A percentile compares a stretch with the other conserved stretches of the same genome.
phyloP scores from a whole-genome alignment of 2,888 invertebrate genomes.

The Trimorus sp. region DNA sequence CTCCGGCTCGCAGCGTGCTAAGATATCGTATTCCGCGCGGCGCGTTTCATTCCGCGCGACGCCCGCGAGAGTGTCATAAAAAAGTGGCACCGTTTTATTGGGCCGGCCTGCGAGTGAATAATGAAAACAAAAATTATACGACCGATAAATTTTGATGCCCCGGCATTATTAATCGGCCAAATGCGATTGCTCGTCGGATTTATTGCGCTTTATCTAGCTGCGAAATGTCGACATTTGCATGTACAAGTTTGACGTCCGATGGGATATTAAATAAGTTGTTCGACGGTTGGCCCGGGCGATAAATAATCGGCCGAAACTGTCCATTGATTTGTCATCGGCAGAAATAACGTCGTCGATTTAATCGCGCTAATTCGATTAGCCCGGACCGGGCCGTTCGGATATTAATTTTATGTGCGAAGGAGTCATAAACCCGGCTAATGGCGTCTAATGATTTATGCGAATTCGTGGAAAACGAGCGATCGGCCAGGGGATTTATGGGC shows the following conservation, averaged over 20 bases:
- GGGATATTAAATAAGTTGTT: too few relatives aligned
- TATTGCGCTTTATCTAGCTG: too few relatives aligned
- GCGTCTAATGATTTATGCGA: too few relatives aligned
- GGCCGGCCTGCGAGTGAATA: constrained; percentile 36
- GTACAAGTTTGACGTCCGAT: constrained; percentile 22
- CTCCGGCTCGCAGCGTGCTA: constrained; percentile 63
- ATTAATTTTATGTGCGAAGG: constrained; percentile 19
- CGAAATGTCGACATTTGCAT: constrained; percentile 29
- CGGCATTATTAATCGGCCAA: constrained; percentile 28
- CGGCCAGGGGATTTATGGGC: too few relatives aligned
- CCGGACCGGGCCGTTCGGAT: constrained; percentile 12
- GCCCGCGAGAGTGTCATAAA: constrained; percentile 41
- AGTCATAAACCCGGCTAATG: too few relatives aligned
- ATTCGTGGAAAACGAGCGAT: too few relatives aligned
- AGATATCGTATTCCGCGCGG: constrained; percentile 63
- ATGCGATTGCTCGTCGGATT: constrained; percentile 18
- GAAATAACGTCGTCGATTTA: constrained; percentile 19
- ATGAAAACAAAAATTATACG: constrained; percentile 45
- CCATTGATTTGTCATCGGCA: constrained; percentile 9
- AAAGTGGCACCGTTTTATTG: constrained; percentile 46
- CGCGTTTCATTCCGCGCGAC: constrained; percentile 48
- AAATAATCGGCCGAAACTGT: constrained; percentile 20
- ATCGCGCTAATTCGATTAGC: constrained; percentile 36
- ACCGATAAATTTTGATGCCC: constrained; percentile 34
- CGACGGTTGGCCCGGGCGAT: neutral